Percentiles rank a stretch among this genome's conserved stretches.
Conservation (phyloP, 2,113 vertebrate species). For the Megaceryle maxima region DNA sequence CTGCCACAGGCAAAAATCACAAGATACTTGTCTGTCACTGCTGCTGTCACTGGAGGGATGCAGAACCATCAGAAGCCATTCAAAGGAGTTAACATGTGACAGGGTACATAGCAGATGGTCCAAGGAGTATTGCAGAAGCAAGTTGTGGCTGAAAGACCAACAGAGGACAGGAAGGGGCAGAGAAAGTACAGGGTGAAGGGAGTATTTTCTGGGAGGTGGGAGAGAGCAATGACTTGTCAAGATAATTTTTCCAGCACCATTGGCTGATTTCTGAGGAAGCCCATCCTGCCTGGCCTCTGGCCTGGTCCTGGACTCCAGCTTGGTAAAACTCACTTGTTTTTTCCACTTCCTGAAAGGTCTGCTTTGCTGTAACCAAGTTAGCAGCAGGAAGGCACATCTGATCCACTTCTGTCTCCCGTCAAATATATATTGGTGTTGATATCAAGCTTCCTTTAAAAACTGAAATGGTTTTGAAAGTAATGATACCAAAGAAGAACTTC, state of each 20-base stretch:
- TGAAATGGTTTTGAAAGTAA: background rate
- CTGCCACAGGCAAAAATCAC: background rate
- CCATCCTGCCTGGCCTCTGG: background rate
- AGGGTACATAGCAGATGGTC: background rate
- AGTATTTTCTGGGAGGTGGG: background rate
- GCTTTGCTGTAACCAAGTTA: background rate
- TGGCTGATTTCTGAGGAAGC: background rate
- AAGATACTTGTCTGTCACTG: background rate
- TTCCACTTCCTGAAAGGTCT: background rate
- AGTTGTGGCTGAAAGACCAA: background rate
- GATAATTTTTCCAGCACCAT: background rate
- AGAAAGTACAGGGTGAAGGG: background rate
- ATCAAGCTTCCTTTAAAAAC: background rate
- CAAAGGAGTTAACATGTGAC: rapidly evolving
- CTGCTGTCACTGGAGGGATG: background rate
- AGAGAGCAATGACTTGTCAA: background rate
- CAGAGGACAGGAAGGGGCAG: background rate
- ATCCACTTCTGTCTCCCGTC: background rate
- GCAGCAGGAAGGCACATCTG: background rate
- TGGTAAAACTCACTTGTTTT: background rate
- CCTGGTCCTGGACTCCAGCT: background rate
- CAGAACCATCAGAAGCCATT: background rate
- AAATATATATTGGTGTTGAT: background rate
- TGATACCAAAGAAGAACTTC: background rate
- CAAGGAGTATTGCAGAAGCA: background rate